Conservation (phyloP, 2,888 invertebrate genomes). For the Rhagonycha fulva region DNA sequence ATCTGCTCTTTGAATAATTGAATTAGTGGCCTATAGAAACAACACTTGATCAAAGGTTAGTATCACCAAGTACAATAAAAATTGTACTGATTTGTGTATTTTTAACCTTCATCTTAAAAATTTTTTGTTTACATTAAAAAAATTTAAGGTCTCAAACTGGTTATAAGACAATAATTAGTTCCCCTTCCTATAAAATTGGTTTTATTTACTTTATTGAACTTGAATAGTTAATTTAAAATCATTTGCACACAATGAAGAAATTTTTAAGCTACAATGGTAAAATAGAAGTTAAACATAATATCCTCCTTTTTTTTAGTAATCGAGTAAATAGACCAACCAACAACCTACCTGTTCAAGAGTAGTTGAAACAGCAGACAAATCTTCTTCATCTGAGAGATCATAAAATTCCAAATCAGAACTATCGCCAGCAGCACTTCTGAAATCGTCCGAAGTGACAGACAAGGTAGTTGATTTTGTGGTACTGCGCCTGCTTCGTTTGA, state of each 20-base stretch:
- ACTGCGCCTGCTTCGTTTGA: conserved; percentile 16
- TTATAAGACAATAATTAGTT: not conserved
- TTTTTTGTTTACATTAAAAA: not conserved
- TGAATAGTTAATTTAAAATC: not conserved
- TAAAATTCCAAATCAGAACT: conserved; percentile 54
- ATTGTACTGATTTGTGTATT: not conserved
- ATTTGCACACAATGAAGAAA: not conserved
- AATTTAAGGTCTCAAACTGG: not conserved
- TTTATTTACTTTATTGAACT: no score
- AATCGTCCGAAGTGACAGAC: conserved; percentile 45
- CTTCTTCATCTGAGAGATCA: conserved; percentile 52
- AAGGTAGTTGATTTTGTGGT: conserved; percentile 16
- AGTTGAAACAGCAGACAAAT: conserved; percentile 13
- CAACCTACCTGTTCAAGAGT: not conserved
- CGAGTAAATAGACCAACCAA: no score
- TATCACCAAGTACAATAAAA: not conserved
- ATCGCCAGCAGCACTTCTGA: conserved; percentile 47
- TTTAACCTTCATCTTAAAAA: not conserved
- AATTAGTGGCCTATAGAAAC: not conserved
- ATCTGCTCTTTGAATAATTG: not conserved
- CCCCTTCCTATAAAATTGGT: not conserved
- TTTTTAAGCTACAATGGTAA: not conserved
- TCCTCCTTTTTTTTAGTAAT: no score
- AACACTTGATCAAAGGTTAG: not conserved
- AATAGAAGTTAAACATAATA: no score